Conservation (phyloP, 1,140 invertebrate species). For the Anoplolepis gracilipes region DNA sequence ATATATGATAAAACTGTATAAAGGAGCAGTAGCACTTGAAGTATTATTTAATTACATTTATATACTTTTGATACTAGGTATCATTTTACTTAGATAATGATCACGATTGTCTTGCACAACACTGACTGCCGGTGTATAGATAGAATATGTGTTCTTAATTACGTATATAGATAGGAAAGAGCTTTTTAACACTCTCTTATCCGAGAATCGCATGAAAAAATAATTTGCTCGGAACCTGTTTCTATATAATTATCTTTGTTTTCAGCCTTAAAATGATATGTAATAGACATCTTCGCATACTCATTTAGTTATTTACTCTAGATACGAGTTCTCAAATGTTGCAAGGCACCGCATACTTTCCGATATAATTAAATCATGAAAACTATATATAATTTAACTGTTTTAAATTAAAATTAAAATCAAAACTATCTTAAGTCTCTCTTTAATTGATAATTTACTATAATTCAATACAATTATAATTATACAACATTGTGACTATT, state of each 20-base stretch:
- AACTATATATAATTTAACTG: neutral
- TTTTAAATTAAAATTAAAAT: neutral
- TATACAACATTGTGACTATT: neutral
- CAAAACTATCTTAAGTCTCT: neutral
- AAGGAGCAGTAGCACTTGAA: neutral
- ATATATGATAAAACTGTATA: slow-evolving; percentile 25
- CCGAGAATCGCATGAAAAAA: slow-evolving; percentile 58
- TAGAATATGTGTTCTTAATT: slow-evolving; percentile 20
- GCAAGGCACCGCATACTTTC: slow-evolving; percentile 57
- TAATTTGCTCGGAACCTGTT: slow-evolving; percentile 43
- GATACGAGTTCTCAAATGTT: slow-evolving; percentile 39
- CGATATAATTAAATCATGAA: slow-evolving; percentile 17
- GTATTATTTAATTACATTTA: slow-evolving; percentile 12
- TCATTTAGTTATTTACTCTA: slow-evolving; percentile 35
- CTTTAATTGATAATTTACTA: neutral
- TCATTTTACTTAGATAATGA: slow-evolving; percentile 36
- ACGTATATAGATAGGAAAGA: slow-evolving; percentile 22
- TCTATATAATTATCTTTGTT: slow-evolving; percentile 21
- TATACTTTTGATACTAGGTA: slow-evolving; percentile 28
- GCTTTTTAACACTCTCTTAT: slow-evolving; percentile 8
- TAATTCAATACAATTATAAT: slow-evolving; percentile 10
- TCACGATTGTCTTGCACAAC: slow-evolving; percentile 57
- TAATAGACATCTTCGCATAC: slow-evolving; percentile 53
- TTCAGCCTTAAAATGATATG: slow-evolving; percentile 76
- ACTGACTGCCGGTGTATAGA: slow-evolving; percentile 28